These are phyloP conservation scores for Rallus limicola DNA, from an alignment of 2,113 vertebrate genomes.

Conservation along the genomic window DNA sequence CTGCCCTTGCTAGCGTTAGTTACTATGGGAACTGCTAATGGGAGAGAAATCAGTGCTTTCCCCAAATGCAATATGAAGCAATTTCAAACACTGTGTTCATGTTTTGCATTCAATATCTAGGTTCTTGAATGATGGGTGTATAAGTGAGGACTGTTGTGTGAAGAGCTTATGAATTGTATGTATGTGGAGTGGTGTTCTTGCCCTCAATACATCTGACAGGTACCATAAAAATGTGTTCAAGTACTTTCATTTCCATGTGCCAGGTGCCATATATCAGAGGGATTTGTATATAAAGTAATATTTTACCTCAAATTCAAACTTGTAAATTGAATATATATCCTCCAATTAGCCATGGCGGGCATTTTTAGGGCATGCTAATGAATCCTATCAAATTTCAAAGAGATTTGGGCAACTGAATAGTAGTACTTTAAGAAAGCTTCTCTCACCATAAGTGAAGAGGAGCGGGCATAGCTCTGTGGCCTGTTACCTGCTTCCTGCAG, in stretches of 20 bases:
- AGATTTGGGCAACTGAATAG: not conserved
- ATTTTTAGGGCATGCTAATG: not conserved
- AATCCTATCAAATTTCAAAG: not conserved
- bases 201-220: not conserved
- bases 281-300: not conserved
- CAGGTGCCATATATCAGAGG: not conserved
- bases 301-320: not conserved
- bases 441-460: not conserved
- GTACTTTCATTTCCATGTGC: not conserved
- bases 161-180: not conserved
- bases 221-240: not conserved
- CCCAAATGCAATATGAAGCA: not conserved
- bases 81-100: not conserved
- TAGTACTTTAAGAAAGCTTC: not conserved
- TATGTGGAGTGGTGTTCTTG: not conserved
- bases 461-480: not conserved
- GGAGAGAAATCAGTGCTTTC: not conserved
- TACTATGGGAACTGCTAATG: slow-evolving; percentile 16
- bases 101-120: not conserved
- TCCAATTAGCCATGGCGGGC: not conserved
- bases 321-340: not conserved
- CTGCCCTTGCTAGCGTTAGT: not conserved
- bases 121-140: not conserved
- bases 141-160: not conserved
- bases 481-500: not conserved